Evolutionary conservation across 2,797 vertebrate species (phyloP), one percentile per base, ranked within the genome.

Genomic region (Anniella stebbinsi): DNA sequence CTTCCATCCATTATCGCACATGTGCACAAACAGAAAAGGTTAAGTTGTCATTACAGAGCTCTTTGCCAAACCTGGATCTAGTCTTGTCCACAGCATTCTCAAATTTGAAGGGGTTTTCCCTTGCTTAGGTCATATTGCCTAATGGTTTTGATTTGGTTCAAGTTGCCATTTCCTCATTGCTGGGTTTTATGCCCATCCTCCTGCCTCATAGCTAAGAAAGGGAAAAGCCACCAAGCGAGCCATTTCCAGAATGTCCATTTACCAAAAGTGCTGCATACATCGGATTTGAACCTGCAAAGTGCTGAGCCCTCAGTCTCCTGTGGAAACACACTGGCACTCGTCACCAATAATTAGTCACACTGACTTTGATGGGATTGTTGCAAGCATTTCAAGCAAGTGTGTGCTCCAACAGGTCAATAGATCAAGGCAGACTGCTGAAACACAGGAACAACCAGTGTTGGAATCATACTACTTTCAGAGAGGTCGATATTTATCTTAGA

Each of bases 401-500:
- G 70, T 8, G 60, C 76, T 90, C 57, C 72, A 87, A 67, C 60
- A 90, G 89, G 85, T 90, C 85, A 87, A 87, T 76, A 90, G 89
- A 87, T 83, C 72, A 90, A 83, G 60, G 60, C 83, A 87, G 80
- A 90, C 60, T 87, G 89, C 89, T 90, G 86, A 90, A 63, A 83
- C 63, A 83, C 80, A 67, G 80, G 45, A 90, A 87, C 85, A 90
- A 69, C 78, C 45, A 77, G 41, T 36, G 63, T 67, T 75, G 36
- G 85, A 87, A 60, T 83, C 80, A 57, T 77, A 76, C 82, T 57
- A 77, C 86, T 83, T 90, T 90, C 72, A 36, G 86, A 67, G 80
- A 57, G 85, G 80, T 90, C 80, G 78, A 77, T 87, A 70, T 90
- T 90, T 77, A 90, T 90, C 89, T 90, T 45, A 76, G 78, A 90